phyloP scores from a whole-genome alignment of 2,113 vertebrate genomes.

The Glaucidium brasilianum region DNA sequence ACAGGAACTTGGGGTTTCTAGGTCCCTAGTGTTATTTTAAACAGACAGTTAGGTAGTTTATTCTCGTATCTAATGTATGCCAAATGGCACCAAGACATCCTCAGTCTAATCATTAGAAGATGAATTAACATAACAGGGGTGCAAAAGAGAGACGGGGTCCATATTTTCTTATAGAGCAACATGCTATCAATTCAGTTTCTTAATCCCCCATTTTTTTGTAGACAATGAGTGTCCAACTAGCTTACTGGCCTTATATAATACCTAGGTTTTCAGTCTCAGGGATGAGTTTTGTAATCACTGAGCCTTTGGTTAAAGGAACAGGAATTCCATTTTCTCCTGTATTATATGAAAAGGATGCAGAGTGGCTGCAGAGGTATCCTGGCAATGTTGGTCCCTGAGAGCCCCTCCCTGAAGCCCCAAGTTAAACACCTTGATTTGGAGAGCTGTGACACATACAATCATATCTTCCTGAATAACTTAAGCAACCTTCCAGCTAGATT shows the following conservation, averaged over 20 bases:
- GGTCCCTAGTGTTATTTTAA: not conserved
- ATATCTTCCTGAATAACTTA: not conserved
- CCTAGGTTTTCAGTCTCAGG: not conserved
- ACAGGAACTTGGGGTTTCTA: not conserved
- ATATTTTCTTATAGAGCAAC: not conserved
- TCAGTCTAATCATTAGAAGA: not conserved
- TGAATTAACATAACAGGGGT: not conserved
- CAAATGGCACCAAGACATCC: not conserved
- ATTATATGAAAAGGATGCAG: not conserved
- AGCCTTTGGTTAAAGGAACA: not conserved
- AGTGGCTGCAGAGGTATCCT: not conserved
- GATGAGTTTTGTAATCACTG: not conserved
- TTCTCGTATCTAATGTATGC: not conserved
- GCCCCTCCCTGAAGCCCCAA: not conserved
- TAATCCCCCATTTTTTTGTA: not conserved
- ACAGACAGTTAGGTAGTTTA: not conserved
- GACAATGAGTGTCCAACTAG: not conserved
- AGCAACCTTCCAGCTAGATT: not conserved
- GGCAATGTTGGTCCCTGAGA: not conserved
- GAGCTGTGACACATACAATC: not conserved
- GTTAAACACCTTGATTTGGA: not conserved
- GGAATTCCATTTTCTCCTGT: not conserved
- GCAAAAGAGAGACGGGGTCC: not conserved
- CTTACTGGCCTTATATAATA: not conserved
- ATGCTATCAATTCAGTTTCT: not conserved